phyloP scores from a whole-genome alignment of 2,113 vertebrate genomes.

The Trogon surrucura region DNA sequence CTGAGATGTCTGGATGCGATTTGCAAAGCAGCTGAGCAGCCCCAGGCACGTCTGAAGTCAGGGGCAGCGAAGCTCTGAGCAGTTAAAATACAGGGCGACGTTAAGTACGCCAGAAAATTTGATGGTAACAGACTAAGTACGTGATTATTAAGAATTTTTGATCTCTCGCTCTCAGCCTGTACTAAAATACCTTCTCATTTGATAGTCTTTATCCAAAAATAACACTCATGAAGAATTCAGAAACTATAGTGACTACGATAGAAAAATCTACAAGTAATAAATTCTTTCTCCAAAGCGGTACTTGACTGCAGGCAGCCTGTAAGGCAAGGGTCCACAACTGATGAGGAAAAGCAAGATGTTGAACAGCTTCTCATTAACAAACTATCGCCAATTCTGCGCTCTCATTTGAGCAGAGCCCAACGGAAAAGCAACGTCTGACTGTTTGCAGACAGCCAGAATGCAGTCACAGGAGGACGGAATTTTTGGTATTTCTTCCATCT shows the following conservation, averaged over 20 bases:
- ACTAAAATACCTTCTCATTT: background rate
- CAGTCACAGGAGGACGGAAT: background rate
- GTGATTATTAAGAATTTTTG: background rate
- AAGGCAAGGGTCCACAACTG: background rate
- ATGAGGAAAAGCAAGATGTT: background rate
- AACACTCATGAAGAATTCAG: background rate
- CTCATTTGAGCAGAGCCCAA: background rate
- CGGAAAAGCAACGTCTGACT: background rate
- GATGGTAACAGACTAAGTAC: background rate
- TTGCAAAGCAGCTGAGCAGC: background rate
- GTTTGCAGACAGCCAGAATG: background rate
- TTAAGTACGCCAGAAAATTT: background rate
- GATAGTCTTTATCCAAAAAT: background rate
- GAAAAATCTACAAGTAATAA: background rate
- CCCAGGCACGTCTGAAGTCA: background rate
- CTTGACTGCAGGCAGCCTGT: background rate
- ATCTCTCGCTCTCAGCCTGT: background rate
- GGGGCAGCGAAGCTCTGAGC: background rate
- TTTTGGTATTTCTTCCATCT: background rate
- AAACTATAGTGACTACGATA: background rate
- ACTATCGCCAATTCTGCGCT: no score
- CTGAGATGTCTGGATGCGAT: background rate
- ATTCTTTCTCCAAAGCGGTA: background rate
- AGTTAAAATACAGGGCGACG: background rate
- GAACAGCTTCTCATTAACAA: background rate